A percentile compares a stretch with the other conserved stretches of the same genome.
phyloP scores from a whole-genome alignment of 2,113 vertebrate species.

The Geococcyx californianus region DNA sequence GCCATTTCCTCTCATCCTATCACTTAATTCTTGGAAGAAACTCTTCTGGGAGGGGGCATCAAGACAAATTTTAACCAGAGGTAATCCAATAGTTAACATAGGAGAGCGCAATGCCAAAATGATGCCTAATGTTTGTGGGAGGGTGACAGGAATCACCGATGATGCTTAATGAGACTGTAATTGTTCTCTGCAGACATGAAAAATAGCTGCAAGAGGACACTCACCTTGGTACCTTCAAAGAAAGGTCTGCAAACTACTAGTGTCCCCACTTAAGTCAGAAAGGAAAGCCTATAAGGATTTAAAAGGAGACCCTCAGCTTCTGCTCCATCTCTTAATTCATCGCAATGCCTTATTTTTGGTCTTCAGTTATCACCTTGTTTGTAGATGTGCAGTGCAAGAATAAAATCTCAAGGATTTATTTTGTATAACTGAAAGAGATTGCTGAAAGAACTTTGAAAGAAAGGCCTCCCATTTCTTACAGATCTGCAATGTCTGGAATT shows the following conservation, averaged over 20 bases:
- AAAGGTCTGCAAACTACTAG: background rate
- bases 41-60: background rate
- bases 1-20: no score
- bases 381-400: background rate
- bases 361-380: background rate
- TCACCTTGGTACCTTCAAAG: background rate
- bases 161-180: background rate
- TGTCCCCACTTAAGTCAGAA: background rate
- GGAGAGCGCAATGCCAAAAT: background rate
- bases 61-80: background rate
- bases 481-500: constrained; percentile 40
- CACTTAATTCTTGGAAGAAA: no score
- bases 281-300: background rate
- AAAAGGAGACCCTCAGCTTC: background rate
- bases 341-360: background rate
- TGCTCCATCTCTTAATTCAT: background rate
- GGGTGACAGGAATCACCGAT: background rate
- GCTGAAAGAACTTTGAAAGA: background rate
- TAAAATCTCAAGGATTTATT: constrained; percentile 3
- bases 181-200: background rate
- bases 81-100: background rate
- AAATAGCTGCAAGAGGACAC: background rate
- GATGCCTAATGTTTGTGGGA: background rate
- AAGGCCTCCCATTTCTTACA: constrained; percentile 20
- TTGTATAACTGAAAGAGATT: background rate